These are phyloP conservation scores for Drosophila lowei DNA, from an alignment of 1,140 invertebrate species.

Conservation along the genomic window DNA sequence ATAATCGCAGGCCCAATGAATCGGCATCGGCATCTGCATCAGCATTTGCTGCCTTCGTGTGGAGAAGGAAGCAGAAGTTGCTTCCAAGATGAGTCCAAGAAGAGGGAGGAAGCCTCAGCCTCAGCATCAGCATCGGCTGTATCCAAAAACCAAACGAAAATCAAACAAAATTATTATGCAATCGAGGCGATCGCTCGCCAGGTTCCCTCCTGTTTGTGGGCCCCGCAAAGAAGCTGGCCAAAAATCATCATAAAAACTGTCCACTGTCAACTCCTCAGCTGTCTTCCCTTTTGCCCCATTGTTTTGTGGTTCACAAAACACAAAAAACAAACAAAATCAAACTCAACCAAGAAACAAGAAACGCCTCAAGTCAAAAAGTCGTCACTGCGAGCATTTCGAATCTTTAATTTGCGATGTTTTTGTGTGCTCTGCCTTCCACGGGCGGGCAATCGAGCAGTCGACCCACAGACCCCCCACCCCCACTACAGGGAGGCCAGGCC, in stretches of 20 bases:
- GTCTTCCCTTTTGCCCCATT: constrained; percentile 51
- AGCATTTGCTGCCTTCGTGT: constrained; percentile 22
- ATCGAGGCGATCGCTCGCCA: constrained; percentile 31
- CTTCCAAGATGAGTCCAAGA: constrained; percentile 6
- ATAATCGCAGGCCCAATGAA: constrained; percentile 70
- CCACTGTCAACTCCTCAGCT: constrained; percentile 72
- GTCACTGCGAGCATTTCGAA: constrained; percentile 70
- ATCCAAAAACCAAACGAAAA: constrained; percentile 30
- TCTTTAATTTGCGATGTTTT: constrained; percentile 65
- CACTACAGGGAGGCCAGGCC: background rate
- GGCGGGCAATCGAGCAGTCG: constrained; percentile 19
- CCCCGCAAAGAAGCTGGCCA: constrained; percentile 46
- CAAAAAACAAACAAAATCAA: constrained; percentile 15
- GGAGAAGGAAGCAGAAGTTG: constrained; percentile 33
- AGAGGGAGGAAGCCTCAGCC: background rate
- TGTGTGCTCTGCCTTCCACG: constrained; percentile 44
- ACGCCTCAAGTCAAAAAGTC: constrained; percentile 71
- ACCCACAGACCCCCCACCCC: constrained; percentile 5
- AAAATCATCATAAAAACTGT: constrained; percentile 78
- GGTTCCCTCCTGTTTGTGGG: constrained; percentile 27
- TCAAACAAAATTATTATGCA: constrained; percentile 51
- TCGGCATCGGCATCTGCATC: constrained; percentile 56
- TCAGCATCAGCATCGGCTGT: background rate
- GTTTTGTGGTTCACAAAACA: constrained; percentile 47
- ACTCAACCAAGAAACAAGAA: constrained; percentile 37